phyloP scores from a whole-genome alignment of 1,140 invertebrate genomes.

The Lepidurus couesii region DNA sequence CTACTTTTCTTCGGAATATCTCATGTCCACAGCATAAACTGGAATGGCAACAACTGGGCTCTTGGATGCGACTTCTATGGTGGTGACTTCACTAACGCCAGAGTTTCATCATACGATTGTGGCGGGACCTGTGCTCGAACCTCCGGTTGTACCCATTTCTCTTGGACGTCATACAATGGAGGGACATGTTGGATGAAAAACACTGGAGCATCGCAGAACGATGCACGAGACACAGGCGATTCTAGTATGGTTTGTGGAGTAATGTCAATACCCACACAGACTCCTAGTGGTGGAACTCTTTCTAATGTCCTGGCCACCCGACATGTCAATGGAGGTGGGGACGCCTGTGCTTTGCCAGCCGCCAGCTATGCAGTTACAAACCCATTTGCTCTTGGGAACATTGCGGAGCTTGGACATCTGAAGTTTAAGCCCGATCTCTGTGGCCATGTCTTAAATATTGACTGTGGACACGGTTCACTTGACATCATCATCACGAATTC shows the following conservation, averaged over 20 bases:
- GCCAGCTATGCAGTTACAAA: not conserved
- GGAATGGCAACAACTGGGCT: too few species aligned
- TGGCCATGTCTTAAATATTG: not conserved
- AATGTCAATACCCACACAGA: not conserved
- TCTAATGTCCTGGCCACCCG: not conserved
- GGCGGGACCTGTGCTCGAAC: not conserved
- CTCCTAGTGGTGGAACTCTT: not conserved
- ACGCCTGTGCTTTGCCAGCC: not conserved
- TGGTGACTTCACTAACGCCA: not conserved
- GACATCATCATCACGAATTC: slow-evolving; percentile 3
- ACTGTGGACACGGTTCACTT: slow-evolving; percentile 13
- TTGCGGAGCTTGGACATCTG: not conserved
- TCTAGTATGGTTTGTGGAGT: too few species aligned
- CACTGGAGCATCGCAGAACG: not conserved
- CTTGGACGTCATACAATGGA: not conserved
- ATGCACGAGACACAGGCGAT: not conserved
- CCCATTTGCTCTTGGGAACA: not conserved
- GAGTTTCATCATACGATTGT: not conserved
- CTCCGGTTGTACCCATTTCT: not conserved
- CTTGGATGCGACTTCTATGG: not conserved
- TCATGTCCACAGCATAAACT: too few species aligned
- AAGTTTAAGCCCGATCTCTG: not conserved
- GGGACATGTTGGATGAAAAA: slow-evolving; percentile 23
- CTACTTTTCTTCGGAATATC: too few species aligned
- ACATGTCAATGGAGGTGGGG: not conserved